These are phyloP conservation scores for Lepidochitona cinerea DNA, from an alignment of 2,888 invertebrate species.

Conservation along the genomic window DNA sequence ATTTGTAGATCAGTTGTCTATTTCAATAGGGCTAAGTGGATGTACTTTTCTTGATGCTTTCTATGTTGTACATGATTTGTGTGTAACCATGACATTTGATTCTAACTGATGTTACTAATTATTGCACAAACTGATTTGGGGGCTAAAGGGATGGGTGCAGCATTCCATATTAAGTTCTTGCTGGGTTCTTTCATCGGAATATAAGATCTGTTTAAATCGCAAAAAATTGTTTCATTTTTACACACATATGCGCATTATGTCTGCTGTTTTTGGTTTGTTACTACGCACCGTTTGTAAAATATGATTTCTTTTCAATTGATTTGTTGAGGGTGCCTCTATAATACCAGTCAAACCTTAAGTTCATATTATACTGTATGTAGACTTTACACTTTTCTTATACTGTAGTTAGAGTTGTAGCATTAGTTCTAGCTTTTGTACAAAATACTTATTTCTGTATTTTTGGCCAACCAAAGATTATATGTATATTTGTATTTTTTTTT, in stretches of 20 bases:
- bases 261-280: too few species aligned
- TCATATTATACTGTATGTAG: too few species aligned
- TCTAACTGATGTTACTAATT: background rate
- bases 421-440: background rate
- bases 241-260: too few species aligned
- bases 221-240: too few species aligned
- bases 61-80: background rate
- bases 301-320: too few species aligned
- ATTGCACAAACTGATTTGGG: background rate
- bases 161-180: constrained; percentile 2
- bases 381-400: too few species aligned
- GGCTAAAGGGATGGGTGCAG: background rate
- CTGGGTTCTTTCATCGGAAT: background rate
- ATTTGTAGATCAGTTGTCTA: too few species aligned
- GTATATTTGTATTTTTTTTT: background rate
- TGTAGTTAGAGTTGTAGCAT: too few species aligned
- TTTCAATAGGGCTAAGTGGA: too few species aligned
- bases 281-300: too few species aligned
- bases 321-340: too few species aligned
- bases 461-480: constrained; percentile 2
- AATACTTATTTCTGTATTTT: background rate
- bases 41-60: background rate
- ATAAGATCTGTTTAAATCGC: constrained; percentile 3
- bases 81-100: background rate
- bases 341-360: too few species aligned